Percentiles rank a stretch among this genome's conserved stretches.
These are phyloP conservation scores for Timema podura DNA, from an alignment of 2,888 invertebrate species.

Conservation along the genomic window DNA sequence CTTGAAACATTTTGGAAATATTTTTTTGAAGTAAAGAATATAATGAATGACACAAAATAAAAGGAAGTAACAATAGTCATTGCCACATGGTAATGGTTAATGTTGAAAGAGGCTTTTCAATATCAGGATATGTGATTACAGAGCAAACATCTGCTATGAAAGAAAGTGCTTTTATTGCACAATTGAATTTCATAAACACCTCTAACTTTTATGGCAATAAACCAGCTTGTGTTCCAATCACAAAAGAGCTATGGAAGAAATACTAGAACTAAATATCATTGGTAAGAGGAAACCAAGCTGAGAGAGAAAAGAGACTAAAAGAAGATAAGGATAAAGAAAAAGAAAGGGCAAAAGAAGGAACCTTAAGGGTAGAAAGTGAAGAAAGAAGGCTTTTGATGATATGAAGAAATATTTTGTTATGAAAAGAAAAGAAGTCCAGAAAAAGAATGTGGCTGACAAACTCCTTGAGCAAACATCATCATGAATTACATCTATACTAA, in stretches of 20 bases:
- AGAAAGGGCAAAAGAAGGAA: background rate
- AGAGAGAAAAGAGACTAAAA: background rate
- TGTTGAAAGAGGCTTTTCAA: too few relatives aligned
- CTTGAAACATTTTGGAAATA: conserved; percentile 14
- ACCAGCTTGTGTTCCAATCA: background rate
- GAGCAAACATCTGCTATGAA: conserved; percentile 3
- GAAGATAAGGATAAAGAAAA: background rate
- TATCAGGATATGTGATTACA: too few relatives aligned
- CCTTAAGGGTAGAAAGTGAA: background rate
- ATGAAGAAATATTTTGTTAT: conserved; percentile 11
- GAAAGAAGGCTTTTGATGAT: background rate
- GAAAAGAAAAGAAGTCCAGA: background rate
- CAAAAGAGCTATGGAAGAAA: background rate
- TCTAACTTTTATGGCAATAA: conserved; percentile 3
- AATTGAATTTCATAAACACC: background rate
- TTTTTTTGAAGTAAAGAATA: background rate
- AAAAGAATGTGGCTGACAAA: background rate
- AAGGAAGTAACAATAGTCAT: background rate
- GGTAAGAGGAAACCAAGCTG: conserved; percentile 2
- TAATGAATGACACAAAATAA: conserved; percentile 11
- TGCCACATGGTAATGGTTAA: too few relatives aligned
- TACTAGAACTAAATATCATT: background rate
- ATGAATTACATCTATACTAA: background rate
- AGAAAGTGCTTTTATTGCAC: background rate
- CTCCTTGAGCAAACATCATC: background rate